These are phyloP conservation scores for Drosophila ustulata DNA, from an alignment of 2,888 invertebrate species.

Conservation along the genomic window DNA sequence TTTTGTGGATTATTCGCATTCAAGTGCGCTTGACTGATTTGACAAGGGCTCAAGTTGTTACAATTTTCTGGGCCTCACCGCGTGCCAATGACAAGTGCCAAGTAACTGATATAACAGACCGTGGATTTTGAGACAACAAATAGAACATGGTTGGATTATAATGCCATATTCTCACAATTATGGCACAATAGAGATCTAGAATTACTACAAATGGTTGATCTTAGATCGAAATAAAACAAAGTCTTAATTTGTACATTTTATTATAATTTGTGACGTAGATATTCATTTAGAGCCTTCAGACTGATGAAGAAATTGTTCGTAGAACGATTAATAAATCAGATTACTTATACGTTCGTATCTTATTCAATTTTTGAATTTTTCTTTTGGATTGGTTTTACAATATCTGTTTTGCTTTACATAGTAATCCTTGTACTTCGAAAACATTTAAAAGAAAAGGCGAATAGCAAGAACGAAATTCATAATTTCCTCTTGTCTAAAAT, in stretches of 20 bases:
- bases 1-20: constrained; percentile 59
- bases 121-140: constrained; percentile 44
- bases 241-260: no score
- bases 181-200: no score
- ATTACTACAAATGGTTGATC: neutral
- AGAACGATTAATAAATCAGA: no score
- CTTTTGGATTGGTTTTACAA: neutral
- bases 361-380: no score
- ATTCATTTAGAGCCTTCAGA: no score
- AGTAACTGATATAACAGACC: constrained; percentile 39
- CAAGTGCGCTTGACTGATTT: constrained; percentile 77
- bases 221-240: neutral
- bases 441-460: constrained; percentile 15
- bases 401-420: neutral
- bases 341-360: no score
- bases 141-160: constrained; percentile 21
- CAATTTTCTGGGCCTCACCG: constrained; percentile 57
- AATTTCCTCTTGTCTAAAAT: constrained; percentile 66
- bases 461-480: constrained; percentile 60
- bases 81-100: constrained; percentile 60
- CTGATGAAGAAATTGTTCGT: no score
- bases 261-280: no score
- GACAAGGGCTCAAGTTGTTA: constrained; percentile 82
- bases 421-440: neutral
- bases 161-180: constrained; percentile 16